Evolutionary conservation across 2,888 invertebrate species (phyloP), one percentile per base, ranked within the genome.

Genomic region (Orthosia incerta): DNA sequence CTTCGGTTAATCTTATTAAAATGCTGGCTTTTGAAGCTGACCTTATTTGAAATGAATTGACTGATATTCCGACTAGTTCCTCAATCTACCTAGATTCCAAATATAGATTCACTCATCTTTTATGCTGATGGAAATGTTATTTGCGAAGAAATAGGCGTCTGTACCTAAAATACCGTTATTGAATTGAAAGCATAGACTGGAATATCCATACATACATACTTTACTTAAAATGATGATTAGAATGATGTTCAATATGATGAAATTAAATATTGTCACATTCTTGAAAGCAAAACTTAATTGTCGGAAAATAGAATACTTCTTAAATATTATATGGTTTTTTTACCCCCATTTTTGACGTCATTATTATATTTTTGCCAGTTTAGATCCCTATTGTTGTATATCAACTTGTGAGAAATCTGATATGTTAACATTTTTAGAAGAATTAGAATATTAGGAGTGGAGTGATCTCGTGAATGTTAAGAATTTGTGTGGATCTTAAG

Each of bases 1-100:
- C 76, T 84, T 84, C 53, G 69, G 23, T 60, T 80, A 74, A 80
- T 74, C 74, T 74, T 70, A 71, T 85, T 85, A 84, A 76, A 80
- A 80, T 74, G 75, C 72, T 69, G 70, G 39, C 74, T 60, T 74
- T 71, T 70, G 63, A 69, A 39, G 45, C 57, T 45, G 69, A 70
- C 68, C 63, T 65, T 62, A 70, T 71, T 84, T 67, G 66, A 72
- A 74, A 74, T 64, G 20, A 53, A 67, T 59, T 57, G 45, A 23
- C 39, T 73, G 48, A 48, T 50, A 59, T 71, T 75, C n/a, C 16
- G 39, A 50, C 26, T 67, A 71, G 57, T 60, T 53, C 48, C 18
- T 13, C 15, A 1, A 31, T 12, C 55, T 51, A 56, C 16, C 45
- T 45, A 57, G 20, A n/a, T 60, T 26, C n/a, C 31, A 60, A 63